These are phyloP conservation scores for Saguinus imperator DNA, from an alignment of 2,113 vertebrate genomes.

Conservation along the genomic window DNA sequence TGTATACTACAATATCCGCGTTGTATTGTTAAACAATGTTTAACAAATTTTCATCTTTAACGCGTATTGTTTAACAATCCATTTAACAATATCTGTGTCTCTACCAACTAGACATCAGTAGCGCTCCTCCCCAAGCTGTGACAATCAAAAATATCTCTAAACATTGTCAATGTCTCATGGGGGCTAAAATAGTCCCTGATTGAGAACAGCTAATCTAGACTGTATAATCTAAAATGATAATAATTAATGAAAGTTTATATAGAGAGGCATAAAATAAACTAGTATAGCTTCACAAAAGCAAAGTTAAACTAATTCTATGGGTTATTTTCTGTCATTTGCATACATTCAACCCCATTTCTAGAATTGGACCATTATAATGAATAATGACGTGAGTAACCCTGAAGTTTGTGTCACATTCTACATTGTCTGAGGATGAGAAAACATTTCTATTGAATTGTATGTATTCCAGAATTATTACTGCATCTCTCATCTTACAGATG, in stretches of 20 bases:
- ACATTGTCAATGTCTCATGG: not conserved
- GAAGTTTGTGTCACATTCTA: not conserved
- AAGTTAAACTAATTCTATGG: not conserved
- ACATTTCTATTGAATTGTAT: not conserved
- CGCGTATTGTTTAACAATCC: no score
- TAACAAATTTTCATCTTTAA: no score
- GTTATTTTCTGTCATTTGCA: not conserved
- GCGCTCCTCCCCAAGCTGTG: no score
- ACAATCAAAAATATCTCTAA: not conserved
- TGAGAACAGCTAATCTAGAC: not conserved
- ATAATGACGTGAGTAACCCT: not conserved
- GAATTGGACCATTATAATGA: not conserved
- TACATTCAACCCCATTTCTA: not conserved
- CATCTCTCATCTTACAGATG: not conserved
- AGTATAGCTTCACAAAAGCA: not conserved
- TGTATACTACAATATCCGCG: not conserved
- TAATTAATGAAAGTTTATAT: not conserved
- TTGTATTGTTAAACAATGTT: no score
- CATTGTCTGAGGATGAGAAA: not conserved
- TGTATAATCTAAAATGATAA: not conserved
- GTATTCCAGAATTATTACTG: not conserved
- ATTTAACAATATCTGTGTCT: not conserved
- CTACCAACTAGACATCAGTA: not conserved
- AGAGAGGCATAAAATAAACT: not conserved
- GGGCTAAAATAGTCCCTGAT: not conserved